Base-by-base conservation (phyloP, 23 tunicate genomes). In the Halocynthia roretzi region DNA sequence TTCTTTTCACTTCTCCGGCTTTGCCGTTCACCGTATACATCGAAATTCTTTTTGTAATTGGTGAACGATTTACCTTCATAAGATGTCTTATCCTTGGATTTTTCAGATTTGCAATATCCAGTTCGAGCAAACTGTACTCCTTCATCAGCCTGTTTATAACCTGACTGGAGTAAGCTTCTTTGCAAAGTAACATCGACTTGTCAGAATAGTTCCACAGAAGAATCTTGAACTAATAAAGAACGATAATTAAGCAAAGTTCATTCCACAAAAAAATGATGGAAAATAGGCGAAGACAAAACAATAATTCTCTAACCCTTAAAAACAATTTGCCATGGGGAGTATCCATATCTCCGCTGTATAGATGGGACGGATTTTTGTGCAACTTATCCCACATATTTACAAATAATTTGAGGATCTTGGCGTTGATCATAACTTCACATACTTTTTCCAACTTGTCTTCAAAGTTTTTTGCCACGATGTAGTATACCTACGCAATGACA, bases 141-240 rank as follows among this genome's bases (percentile, higher is more conserved):
- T 54, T 61, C 83, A 85, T 85, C n/a, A 68, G 14, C 5, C 76
- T 50, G 50, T 71, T 67, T 10, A 85, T 52, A 7, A 50, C 40
- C 14, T 11, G 31, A 54, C 58, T 44, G 5, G 62, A 50, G 71
- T 71, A 80, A 50, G 44, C 54, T 21, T 48, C 83, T 62, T 79
- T 53, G 52, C 83, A 77, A 14, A 85, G 52, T 14, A 61, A 53
- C 23, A 15, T 5, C 40, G 84, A 79, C 54, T 80, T 85, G 76
- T 85, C 74, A 10, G 79, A 52, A 40, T 58, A 85, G 52, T 85
- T 85, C 89, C 83, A 85, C 20, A 80, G 53, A 19, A 80, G 61
- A 9, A 75, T 10, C 51, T 85, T 85, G 52, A 85, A 61, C 89
- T 85, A 62, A 71, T 79, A 40, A 58, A 65, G 11, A 11, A 67